These are phyloP conservation scores for Poecile atricapillus DNA, from an alignment of 2,113 vertebrate genomes.

Conservation along the genomic window DNA sequence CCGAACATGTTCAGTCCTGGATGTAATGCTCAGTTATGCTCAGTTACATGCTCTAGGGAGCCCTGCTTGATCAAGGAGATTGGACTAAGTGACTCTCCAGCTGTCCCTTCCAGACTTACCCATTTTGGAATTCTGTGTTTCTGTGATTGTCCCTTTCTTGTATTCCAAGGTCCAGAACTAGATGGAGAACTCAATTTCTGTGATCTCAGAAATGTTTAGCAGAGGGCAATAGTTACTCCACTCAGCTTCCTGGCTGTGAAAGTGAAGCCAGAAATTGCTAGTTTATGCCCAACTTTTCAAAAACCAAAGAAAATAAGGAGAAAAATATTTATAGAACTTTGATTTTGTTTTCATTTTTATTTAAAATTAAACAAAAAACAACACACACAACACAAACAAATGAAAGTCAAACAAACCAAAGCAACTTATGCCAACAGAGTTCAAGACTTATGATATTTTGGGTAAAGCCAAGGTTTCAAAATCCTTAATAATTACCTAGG, in stretches of 20 bases:
- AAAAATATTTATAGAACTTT: not conserved
- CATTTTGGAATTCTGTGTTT: not conserved
- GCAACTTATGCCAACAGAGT: not conserved
- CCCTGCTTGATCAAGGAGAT: not conserved
- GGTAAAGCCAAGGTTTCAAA: not conserved
- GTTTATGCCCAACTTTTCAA: not conserved
- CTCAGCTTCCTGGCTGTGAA: not conserved
- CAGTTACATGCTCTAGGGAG: not conserved
- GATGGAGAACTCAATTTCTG: not conserved
- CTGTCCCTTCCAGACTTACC: not conserved
- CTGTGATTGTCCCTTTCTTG: not conserved
- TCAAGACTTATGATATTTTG: not conserved
- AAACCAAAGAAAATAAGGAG: not conserved
- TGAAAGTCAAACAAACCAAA: not conserved
- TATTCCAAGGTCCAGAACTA: not conserved
- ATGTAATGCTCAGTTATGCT: not conserved
- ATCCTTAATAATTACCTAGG: not conserved
- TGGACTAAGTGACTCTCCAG: not conserved
- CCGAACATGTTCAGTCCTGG: not conserved
- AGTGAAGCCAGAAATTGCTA: not conserved
- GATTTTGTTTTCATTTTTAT: not conserved
- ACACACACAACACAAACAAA: not conserved
- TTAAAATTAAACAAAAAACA: not conserved
- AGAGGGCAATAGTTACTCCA: not conserved
- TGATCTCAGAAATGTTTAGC: not conserved